Base-by-base conservation (phyloP, 2,888 invertebrate species). In the Eugnorisma glareosa region DNA sequence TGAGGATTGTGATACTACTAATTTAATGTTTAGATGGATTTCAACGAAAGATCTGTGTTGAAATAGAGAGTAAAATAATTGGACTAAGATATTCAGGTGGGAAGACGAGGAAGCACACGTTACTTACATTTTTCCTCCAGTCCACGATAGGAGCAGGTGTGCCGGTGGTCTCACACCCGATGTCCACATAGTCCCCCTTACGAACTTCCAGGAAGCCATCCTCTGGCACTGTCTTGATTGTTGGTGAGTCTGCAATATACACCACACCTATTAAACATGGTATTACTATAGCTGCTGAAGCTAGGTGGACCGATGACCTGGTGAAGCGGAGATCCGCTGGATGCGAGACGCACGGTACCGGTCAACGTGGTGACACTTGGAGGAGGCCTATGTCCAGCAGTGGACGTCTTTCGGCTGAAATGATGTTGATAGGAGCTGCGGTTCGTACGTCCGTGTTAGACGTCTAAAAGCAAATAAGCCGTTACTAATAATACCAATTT, bases 131-230 rank as follows among this genome's bases (percentile, higher is more conserved):
- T 75, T 96, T 96, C 89, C 90, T 97, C 98, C 98, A 98, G 18
- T 97, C 97, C 48, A 98, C 97, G 6, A 97, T 96, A 0, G 98
- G 98, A 51, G 97, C 93, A 0, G 98, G 98, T 0, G 97, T 97
- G 0, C 98, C 98, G 4, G 97, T 95, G 13, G 98, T 97, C 78
- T 97, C 97, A 89, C 98, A 98, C 0, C 97, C 97, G 89, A 99
- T 98, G 89, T 97, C 97, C 40, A 98, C 98, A 90, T 97, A 97
- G 48, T 98, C 98, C 0, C 98, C 98, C 68, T 98, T 97, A 73
- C 97, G 97, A 0, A 98, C 97, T 91, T 98, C 98, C 28, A 98
- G 90, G 84, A 97, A 97, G 0, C 98, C 98, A 28, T 97, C 97
- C 21, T 97, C 97, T 0, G 98, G 98, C 6, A 97, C 93, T 0